Conservation (phyloP, 2,113 vertebrate species). For the Tyto alba region DNA sequence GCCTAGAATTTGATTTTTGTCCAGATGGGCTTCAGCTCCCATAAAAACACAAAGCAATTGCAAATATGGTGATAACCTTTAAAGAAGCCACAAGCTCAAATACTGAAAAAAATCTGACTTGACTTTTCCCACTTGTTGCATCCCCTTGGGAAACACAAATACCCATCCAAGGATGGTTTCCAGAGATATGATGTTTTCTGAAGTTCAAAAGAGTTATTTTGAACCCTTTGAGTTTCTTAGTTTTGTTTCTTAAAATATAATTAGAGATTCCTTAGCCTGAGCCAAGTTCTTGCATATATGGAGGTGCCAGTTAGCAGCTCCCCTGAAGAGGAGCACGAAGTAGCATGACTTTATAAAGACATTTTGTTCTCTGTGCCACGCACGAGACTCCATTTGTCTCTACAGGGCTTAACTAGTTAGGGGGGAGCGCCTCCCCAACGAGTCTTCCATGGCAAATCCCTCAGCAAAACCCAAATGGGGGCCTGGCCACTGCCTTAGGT, state of each 20-base stretch:
- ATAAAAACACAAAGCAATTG: neutral
- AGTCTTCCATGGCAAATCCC: neutral
- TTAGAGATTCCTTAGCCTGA: neutral
- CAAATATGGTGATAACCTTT: neutral
- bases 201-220: constrained; percentile 28
- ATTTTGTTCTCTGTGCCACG: neutral
- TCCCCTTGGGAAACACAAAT: constrained; percentile 9
- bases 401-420: neutral
- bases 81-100: neutral
- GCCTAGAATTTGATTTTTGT: constrained; percentile 2
- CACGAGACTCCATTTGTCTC: neutral
- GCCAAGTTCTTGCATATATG: constrained; percentile 21
- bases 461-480: neutral
- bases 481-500: neutral
- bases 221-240: neutral
- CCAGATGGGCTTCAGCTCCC: neutral
- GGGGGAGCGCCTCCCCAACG: neutral
- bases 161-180: neutral
- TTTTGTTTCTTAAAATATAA: constrained; percentile 47
- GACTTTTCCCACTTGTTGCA: neutral
- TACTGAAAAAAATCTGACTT: neutral
- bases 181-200: constrained; percentile 19
- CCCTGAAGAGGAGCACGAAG: neutral
- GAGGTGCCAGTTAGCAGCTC: neutral
- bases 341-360: constrained; percentile 33